Evolutionary conservation across 2,113 vertebrate species (phyloP).

Genomic region (Petaurus breviceps): DNA sequence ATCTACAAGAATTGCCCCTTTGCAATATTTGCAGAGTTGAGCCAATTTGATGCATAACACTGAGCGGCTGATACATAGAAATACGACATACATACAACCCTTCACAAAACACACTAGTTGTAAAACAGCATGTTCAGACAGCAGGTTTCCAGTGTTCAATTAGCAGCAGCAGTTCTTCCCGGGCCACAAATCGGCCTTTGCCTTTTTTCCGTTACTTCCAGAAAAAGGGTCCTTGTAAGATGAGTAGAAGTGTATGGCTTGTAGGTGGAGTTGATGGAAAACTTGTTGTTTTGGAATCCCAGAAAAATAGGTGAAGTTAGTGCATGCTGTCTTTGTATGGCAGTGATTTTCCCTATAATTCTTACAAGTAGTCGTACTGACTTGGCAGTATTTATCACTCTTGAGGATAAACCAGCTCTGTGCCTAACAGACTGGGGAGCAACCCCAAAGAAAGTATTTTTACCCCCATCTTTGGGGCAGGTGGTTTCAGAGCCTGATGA

Average conservation of each 20-base stretch:
- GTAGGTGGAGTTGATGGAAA: not conserved
- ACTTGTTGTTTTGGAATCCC: not conserved
- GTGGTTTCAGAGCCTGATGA: not conserved
- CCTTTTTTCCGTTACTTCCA: not conserved
- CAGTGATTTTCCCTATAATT: not conserved
- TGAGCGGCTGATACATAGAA: not conserved
- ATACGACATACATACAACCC: not conserved
- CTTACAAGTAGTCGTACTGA: not conserved
- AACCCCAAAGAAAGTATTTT: constrained; percentile 6
- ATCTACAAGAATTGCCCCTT: not conserved
- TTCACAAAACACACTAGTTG: not conserved
- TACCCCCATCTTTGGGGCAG: not conserved
- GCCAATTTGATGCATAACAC: not conserved
- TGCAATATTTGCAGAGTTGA: constrained; percentile 13
- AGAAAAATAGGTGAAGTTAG: constrained; percentile 1
- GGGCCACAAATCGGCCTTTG: not conserved
- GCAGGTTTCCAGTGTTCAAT: not conserved
- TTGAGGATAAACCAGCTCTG: not conserved
- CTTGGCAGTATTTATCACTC: constrained; percentile 23
- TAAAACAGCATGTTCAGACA: not conserved
- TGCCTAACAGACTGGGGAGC: not conserved
- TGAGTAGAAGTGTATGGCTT: not conserved
- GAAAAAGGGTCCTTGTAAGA: not conserved
- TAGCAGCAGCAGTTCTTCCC: not conserved
- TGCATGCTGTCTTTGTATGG: not conserved